Evolutionary conservation across 2,888 invertebrate genomes (phyloP), one percentile per base, ranked within the genome.

Genomic region (Sialis fuliginosa): DNA sequence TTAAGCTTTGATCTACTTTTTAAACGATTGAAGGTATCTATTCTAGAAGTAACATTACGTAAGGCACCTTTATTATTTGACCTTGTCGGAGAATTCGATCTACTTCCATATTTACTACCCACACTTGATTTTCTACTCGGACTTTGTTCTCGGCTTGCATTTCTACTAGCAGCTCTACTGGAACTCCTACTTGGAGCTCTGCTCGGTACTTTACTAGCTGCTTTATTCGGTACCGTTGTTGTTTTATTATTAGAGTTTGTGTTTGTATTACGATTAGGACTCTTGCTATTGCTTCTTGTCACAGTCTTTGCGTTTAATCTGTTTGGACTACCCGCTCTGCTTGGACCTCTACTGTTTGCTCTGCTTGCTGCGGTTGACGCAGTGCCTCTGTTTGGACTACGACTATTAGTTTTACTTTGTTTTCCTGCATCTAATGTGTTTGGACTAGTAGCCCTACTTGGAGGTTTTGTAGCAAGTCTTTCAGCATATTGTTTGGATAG

Each of bases 21-120:
- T 47, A 56, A 52, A 54, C 57, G 58, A 53, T 54, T 59, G 51
- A 56, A 61, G 56, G 59, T 63, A 53, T 66, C 63, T 41, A 65
- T 61, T 60, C 64, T 66, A 34, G 65, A 58, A 51, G 60, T 60
- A 33, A 65, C 60, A 50, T 64, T 60, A 51, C 56, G 60, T 50
- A 63, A 65, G 40, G 49, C 53, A 44, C 52, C 10, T 6, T 42
- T 42, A 9, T 31, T 56, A 40, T 56, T 58, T 6, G 54, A 57
- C 51, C 58, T 58, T 6, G 59, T 56, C 39, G 62, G 61, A 6
- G 62, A 60, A 32, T 54, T 50, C 7, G 56, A 54, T 39, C 52
- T 52, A 22, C 22, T 7, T 42, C 33, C 33, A n/a, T 22, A 22
- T 22, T 22, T 22, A 22, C 22, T 22, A 22, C 22, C 22, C 4